Conservation (phyloP, 2,888 invertebrate species). For the Troides oblongomaculatus region DNA sequence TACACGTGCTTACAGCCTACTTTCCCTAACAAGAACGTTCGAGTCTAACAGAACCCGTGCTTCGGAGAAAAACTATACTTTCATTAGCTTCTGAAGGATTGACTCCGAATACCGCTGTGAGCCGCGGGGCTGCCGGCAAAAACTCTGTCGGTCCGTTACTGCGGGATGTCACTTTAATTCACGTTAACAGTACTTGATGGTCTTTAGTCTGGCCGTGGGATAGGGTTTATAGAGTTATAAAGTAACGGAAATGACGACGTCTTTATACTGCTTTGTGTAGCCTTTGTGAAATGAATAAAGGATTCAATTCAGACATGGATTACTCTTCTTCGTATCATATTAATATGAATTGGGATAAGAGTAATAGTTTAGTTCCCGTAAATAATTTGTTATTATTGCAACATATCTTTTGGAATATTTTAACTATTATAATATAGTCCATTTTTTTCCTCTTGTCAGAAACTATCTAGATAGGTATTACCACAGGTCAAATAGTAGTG, state of each 20-base stretch:
- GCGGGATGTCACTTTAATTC: conserved; percentile 65
- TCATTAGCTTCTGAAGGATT: conserved; percentile 31
- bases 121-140: conserved; percentile 33
- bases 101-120: conserved; percentile 29
- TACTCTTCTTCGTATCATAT: conserved; percentile 8
- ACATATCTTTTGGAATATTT: neutral
- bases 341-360: conserved; percentile 13
- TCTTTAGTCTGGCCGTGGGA: conserved; percentile 34
- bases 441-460: too few relatives aligned
- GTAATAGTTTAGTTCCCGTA: conserved; percentile 12
- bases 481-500: too few relatives aligned
- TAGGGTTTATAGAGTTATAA: conserved; percentile 28
- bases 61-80: conserved; percentile 24
- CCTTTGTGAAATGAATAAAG: conserved; percentile 19
- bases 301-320: conserved; percentile 8
- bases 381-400: neutral
- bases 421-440: neutral
- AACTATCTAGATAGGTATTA: too few relatives aligned
- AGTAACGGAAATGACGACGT: conserved; percentile 24
- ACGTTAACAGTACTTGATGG: conserved; percentile 64
- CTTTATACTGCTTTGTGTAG: conserved; percentile 12
- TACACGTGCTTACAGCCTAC: conserved; percentile 15
- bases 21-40: conserved; percentile 20
- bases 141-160: conserved; percentile 46
- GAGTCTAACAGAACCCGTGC: conserved; percentile 18